These are phyloP conservation scores for Lacerta bilineata DNA, from an alignment of 2,797 vertebrate species.

Conservation along the genomic window DNA sequence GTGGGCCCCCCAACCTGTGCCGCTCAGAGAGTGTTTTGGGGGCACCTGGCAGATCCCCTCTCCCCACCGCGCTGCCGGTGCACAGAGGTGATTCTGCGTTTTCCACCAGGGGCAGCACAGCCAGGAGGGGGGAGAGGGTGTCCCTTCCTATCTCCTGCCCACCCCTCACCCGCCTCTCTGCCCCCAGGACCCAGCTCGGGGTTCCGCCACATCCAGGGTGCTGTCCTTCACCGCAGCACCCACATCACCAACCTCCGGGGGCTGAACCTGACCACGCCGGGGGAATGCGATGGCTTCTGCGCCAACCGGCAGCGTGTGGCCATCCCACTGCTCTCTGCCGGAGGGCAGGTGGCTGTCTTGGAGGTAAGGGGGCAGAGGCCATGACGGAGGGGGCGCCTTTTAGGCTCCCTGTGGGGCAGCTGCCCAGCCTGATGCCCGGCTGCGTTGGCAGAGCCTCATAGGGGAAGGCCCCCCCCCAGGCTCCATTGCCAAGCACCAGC, in stretches of 20 bases:
- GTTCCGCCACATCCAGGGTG: slow-evolving; percentile 91
- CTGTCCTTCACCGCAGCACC: slow-evolving; percentile 87
- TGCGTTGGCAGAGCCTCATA: too few relatives aligned
- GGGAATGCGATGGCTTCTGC: slow-evolving; percentile 93
- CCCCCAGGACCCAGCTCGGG: slow-evolving; percentile 90
- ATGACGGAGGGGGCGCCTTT: not conserved
- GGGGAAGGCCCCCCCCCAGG: too few relatives aligned
- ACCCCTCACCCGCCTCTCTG: not conserved
- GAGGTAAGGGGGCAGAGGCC: slow-evolving; percentile 80
- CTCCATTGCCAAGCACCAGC: not conserved
- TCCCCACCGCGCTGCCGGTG: not conserved
- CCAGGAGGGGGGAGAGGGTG: too few relatives aligned
- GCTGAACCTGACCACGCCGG: slow-evolving; percentile 94
- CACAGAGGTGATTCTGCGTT: too few relatives aligned
- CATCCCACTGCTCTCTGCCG: slow-evolving; percentile 89
- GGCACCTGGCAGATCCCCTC: not conserved
- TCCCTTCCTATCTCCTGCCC: too few relatives aligned
- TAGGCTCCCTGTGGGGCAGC: not conserved
- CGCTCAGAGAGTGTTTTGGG: not conserved
- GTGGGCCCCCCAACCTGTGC: not conserved
- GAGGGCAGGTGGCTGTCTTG: slow-evolving; percentile 91
- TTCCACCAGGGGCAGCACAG: not conserved
- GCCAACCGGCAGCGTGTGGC: slow-evolving; percentile 86
- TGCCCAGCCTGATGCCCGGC: too few relatives aligned
- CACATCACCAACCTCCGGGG: slow-evolving; percentile 94